Evolutionary conservation across 2,888 invertebrate species (phyloP).

Genomic region (Cordilura impudica): DNA sequence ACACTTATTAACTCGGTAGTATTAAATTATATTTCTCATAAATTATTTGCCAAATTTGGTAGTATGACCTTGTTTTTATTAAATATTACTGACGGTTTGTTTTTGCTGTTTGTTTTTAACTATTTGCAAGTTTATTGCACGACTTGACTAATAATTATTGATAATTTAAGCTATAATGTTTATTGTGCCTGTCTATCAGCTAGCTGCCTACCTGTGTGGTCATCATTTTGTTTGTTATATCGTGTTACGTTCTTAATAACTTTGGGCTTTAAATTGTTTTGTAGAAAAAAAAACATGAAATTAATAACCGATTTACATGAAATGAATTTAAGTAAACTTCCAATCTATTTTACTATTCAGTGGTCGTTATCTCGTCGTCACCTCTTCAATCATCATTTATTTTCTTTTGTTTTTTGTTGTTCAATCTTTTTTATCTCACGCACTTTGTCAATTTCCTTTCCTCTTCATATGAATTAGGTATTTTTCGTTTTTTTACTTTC

Average conservation of each 20-base stretch:
- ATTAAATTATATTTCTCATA: too few relatives aligned
- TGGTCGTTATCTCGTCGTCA: slow-evolving; percentile 25
- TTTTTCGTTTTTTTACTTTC: slow-evolving; percentile 39
- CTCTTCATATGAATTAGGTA: slow-evolving; percentile 28
- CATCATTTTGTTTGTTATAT: slow-evolving; percentile 27
- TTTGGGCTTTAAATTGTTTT: neutral
- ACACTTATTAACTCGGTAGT: too few relatives aligned
- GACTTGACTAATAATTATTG: slow-evolving; percentile 4
- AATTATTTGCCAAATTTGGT: slow-evolving; percentile 22
- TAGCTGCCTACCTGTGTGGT: slow-evolving; percentile 49
- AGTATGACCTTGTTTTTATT: slow-evolving; percentile 35
- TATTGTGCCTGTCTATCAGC: neutral
- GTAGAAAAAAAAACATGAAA: neutral
- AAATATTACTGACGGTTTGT: slow-evolving; percentile 6
- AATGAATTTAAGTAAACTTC: slow-evolving; percentile 1
- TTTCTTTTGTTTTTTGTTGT: slow-evolving; percentile 22
- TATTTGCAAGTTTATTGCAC: slow-evolving; percentile 3
- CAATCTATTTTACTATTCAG: slow-evolving; percentile 12
- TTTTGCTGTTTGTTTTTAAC: neutral
- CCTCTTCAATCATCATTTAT: slow-evolving; percentile 14
- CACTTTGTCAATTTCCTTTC: slow-evolving; percentile 58
- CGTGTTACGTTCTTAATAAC: neutral
- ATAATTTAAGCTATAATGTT: slow-evolving; percentile 13
- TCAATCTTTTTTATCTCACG: slow-evolving; percentile 50
- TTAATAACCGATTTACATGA: slow-evolving; percentile 7